Base-by-base conservation (phyloP, 2,113 vertebrate genomes). In the Pseudonaja textilis region DNA sequence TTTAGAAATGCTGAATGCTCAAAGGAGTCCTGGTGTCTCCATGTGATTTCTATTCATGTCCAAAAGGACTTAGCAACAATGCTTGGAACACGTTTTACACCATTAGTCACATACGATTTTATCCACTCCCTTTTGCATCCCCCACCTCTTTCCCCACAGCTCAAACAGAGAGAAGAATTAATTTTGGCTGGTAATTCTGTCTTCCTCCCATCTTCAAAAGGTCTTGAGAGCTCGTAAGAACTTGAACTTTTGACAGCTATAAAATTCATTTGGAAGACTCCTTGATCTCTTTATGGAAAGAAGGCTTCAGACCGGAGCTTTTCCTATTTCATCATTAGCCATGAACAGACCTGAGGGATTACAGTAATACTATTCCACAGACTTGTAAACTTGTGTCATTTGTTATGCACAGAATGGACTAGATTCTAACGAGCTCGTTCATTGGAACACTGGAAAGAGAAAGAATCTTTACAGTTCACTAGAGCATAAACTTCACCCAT, bases 241-340 rank as follows among this genome's bases (percentile, higher is more conserved):
- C 97, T 96, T 90, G 59, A 94, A 96, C 96, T 97, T 96, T 96
- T 96, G 97, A 97, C 97, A 97, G 95, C 81, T 97, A 97, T 97
- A 97, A 96, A 97, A 96, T 96, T 95, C 96, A 97, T 93, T 96
- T 96, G 97, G 97, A 95, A 96, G 96, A 95, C 93, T 90, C 95
- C 95, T 93, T 96, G 95, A 96, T 95, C 93, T 92, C 47, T 94
- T 95, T 95, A 92, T 94, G 87, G 0, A 0, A 0, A 93, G 92
- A 90, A 95, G 93, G 96, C 92, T 95, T 97, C 94, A 95, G 95
- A 88, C 93, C 89, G 94, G 93, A 93, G 93, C 91, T 81, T 93
- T 85, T 94, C 95, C 93, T 94, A 94, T 92, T 93, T 96, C 96
- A 96, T 96, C 96, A 94, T 96, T 95, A 86, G 95, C 95, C 93